Percentiles rank a stretch among this genome's conserved stretches.
Evolutionary conservation across 2,113 vertebrate genomes (phyloP).

Genomic region (Helogale parvula): DNA sequence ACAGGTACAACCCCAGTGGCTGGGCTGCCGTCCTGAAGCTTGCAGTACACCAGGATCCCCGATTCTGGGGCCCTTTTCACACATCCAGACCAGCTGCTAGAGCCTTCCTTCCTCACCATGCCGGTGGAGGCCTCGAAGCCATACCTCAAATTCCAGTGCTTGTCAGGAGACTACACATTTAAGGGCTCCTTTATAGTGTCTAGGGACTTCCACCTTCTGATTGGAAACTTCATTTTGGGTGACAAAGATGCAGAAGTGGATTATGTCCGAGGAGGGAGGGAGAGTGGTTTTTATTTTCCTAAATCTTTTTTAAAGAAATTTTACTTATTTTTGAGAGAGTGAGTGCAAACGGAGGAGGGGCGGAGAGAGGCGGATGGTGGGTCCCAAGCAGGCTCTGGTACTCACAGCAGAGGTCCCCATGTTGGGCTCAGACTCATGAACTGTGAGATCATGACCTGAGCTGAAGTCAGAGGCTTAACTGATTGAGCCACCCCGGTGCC

Average conservation of each 20-base stretch:
- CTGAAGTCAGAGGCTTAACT: too few relatives aligned
- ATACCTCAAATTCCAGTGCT: background rate
- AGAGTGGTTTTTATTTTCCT: background rate
- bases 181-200: background rate
- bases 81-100: background rate
- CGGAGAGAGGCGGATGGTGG: too few relatives aligned
- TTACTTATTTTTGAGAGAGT: too few relatives aligned
- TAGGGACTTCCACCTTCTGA: background rate
- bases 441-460: too few relatives aligned
- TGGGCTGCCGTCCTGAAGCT: background rate
- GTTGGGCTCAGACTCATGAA: too few relatives aligned
- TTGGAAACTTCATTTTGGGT: background rate
- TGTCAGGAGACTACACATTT: background rate
- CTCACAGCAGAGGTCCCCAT: too few relatives aligned
- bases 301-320: too few relatives aligned
- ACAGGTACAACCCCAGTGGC: background rate
- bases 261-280: background rate
- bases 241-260: background rate
- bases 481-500: too few relatives aligned
- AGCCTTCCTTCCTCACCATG: fast-evolving
- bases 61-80: background rate
- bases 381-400: too few relatives aligned
- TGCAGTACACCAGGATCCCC: background rate
- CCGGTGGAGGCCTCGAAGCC: background rate
- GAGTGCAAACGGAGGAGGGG: too few relatives aligned